Evolutionary conservation across 64 coral and sea anemone species (phyloP).

Genomic region (Orbicella faveolata): DNA sequence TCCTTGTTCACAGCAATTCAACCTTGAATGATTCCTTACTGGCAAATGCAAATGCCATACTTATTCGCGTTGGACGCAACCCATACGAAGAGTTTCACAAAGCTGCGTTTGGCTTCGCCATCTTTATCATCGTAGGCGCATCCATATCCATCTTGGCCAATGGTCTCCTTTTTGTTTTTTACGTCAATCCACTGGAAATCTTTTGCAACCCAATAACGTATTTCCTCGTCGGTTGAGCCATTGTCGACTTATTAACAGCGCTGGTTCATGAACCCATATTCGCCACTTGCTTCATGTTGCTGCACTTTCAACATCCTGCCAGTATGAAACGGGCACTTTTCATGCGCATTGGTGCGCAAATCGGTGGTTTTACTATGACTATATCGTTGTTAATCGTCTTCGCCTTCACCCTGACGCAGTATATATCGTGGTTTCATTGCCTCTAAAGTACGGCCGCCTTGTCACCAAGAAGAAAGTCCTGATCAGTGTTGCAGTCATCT

Average conservation of each 20-base stretch:
- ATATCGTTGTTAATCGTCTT: constrained; percentile 24
- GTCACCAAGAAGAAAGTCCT: constrained; percentile 14
- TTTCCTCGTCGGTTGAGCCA: constrained; percentile 52
- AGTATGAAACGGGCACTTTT: neutral
- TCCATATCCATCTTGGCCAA: constrained; percentile 34
- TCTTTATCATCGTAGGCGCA: constrained; percentile 20
- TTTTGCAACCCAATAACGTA: constrained; percentile 53
- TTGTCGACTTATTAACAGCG: constrained; percentile 50
- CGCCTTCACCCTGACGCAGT: constrained; percentile 14
- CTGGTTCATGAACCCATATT: constrained; percentile 27
- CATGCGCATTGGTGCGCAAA: neutral
- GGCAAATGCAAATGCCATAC: no score
- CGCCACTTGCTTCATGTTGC: neutral
- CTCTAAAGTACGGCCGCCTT: constrained; percentile 27
- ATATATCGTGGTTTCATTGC: constrained; percentile 25
- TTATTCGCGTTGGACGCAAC: neutral
- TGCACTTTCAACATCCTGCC: neutral
- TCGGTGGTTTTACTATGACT: neutral
- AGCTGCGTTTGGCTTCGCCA: neutral
- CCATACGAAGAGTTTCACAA: neutral
- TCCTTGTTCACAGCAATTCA: no score
- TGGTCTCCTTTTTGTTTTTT: constrained; percentile 33
- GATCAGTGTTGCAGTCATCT: neutral
- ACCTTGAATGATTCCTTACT: no score
- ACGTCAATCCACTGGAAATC: constrained; percentile 24